Conservation (phyloP, 2,797 vertebrate genomes). For the Eurystomus glaucurus region DNA sequence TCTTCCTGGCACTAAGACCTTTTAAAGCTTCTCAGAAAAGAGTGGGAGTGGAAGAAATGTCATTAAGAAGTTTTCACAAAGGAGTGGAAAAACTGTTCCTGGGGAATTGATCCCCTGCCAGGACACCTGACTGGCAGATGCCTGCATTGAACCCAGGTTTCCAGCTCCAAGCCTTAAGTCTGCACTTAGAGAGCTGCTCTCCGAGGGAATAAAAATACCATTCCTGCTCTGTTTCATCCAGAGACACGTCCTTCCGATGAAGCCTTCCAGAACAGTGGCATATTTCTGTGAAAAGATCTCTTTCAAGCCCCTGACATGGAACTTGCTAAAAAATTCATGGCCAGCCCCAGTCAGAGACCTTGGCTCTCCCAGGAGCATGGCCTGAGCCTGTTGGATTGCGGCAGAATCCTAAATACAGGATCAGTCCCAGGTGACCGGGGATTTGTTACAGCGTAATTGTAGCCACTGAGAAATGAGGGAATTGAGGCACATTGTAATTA, state of each 20-base stretch:
- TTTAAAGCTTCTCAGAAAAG: neutral
- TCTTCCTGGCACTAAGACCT: neutral
- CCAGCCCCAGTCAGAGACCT: neutral
- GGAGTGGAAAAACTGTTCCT: neutral
- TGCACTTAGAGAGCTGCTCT: neutral
- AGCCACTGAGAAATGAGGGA: slow-evolving; percentile 16
- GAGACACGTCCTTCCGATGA: neutral
- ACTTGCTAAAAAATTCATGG: slow-evolving; percentile 49
- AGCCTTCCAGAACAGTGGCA: neutral
- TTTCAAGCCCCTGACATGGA: neutral
- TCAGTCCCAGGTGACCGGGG: neutral
- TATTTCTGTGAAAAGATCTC: neutral
- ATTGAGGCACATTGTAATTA: neutral
- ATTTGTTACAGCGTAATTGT: slow-evolving; percentile 18
- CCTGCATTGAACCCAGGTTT: neutral
- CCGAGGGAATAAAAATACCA: neutral
- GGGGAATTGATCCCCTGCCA: neutral
- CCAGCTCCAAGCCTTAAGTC: neutral
- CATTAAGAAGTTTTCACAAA: neutral
- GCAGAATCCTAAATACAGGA: neutral
- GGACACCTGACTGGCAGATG: neutral
- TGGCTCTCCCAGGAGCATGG: neutral
- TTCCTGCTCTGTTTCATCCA: neutral
- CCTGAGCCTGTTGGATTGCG: neutral
- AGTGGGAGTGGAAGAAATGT: neutral